Percentiles rank a stretch among this genome's conserved stretches.
phyloP scores from a whole-genome alignment of 2,113 vertebrate species.

The Mesitornis unicolor region DNA sequence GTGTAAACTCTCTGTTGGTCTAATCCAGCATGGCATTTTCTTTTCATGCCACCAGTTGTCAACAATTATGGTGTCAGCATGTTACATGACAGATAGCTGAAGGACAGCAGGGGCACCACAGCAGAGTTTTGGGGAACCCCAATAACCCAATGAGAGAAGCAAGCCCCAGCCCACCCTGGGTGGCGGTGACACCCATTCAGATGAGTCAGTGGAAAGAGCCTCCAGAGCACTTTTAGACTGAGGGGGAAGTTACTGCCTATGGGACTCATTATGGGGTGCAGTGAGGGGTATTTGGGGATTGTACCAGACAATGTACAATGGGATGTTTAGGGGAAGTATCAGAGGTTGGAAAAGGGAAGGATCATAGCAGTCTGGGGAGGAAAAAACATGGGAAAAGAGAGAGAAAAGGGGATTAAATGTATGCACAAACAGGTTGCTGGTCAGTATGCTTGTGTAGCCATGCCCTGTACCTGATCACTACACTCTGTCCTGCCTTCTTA shows the following conservation, averaged over 20 bases:
- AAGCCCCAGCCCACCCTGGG: background rate
- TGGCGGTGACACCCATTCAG: background rate
- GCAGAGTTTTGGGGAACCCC: background rate
- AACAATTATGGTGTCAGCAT: background rate
- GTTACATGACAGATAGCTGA: background rate
- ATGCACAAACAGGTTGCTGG: background rate
- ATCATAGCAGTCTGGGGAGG: background rate
- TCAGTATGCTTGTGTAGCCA: accelerated
- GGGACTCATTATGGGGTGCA: background rate
- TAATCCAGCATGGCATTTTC: background rate
- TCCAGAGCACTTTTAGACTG: background rate
- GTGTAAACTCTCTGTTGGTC: background rate
- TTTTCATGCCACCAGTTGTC: background rate
- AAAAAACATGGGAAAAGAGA: background rate
- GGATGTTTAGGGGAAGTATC: background rate
- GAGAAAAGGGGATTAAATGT: background rate
- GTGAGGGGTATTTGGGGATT: background rate
- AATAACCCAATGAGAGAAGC: background rate
- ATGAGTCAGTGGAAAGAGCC: background rate
- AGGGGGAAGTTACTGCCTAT: background rate
- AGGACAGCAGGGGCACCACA: background rate
- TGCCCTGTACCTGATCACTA: background rate
- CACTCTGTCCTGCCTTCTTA: background rate
- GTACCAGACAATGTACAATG: no score
- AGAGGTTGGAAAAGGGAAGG: background rate